Conservation (phyloP, 2,888 invertebrate species). For the Noctua fimbriata region DNA sequence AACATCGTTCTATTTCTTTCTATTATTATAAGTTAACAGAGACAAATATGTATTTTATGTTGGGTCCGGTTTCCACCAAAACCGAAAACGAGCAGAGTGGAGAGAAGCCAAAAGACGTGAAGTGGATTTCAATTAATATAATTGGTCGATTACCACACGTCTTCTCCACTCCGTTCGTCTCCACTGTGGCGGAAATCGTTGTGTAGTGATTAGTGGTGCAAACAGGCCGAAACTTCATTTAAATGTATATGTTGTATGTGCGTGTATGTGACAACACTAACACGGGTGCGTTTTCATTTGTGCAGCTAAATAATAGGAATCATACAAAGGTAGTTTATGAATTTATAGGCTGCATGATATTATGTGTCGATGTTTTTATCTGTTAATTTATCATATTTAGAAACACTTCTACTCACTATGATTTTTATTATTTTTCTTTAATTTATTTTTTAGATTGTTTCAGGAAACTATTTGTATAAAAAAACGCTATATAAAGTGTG, state of each 20-base stretch:
- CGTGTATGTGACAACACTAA: constrained; percentile 79
- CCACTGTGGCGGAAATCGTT: background rate
- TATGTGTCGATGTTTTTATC: constrained; percentile 48
- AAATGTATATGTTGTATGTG: constrained; percentile 54
- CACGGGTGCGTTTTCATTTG: constrained; percentile 88
- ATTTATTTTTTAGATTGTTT: constrained; percentile 39
- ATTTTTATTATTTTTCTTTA: constrained; percentile 31
- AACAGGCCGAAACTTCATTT: constrained; percentile 22
- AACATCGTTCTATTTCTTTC: constrained; percentile 7
- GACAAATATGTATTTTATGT: background rate
- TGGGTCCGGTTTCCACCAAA: background rate
- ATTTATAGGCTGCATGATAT: constrained; percentile 76
- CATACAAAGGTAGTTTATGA: constrained; percentile 89
- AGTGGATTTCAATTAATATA: background rate
- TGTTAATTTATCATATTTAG: constrained; percentile 52
- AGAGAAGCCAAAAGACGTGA: background rate
- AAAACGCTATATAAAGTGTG: background rate
- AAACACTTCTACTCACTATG: constrained; percentile 60
- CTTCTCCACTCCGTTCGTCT: background rate
- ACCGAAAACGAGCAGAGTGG: background rate
- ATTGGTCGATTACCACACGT: background rate
- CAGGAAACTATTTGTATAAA: constrained; percentile 25
- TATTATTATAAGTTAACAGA: background rate
- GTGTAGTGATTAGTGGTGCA: constrained; percentile 13
- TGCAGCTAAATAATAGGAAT: constrained; percentile 91